Base-by-base conservation (phyloP, 2,888 invertebrate genomes). In the Sphinx pinastri region DNA sequence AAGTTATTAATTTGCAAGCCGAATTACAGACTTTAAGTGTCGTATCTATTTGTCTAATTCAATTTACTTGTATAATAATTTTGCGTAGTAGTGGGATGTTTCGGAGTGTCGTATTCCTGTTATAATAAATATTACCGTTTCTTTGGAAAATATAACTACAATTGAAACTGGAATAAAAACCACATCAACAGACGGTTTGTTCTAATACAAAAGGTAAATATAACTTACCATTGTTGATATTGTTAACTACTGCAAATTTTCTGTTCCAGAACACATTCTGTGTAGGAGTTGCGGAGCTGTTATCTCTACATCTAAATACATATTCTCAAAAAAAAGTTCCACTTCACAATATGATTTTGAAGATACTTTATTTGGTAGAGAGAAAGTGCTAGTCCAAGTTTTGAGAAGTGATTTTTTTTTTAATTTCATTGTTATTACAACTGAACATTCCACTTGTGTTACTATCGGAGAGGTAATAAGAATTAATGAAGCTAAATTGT, bases 241-340 rank as follows among this genome's bases (percentile, higher is more conserved):
- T 19, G 59, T 68, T 72, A 55, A 58, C 82, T 76, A 69, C 45
- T 67, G 6, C 57, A 38, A 38, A 8, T 55, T 66, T 19, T 67
- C 38, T 70, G 52, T 80, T 83, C 73, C 87, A 89, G 90, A 85
- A 47, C 73, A 76, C 72, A 84, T 91, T 74, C 74, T 92, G 55
- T 91, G 91, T 77, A 88, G 90, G 63, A 74, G 71, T 71, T 92
- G 91, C 81, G 91, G 90, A 25, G 75, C 74, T 74, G 80, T 82
- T 16, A 71, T 89, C 38, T 77, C 88, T 45, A 79, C 79, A 55
- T 80, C 83, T 7, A 75, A 79, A 70, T 76, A 81, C 68, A 77
- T 90, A 68, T 78, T 86, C 71, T 76, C 82, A 10, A 86, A 86
- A 74, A 60, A 71, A 5, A 88, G 86, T 73, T 76, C 82, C 13